Percentiles rank a stretch among this genome's conserved stretches.
These are phyloP conservation scores for Brachyptera putata DNA, from an alignment of 2,888 invertebrate genomes.

Conservation along the genomic window DNA sequence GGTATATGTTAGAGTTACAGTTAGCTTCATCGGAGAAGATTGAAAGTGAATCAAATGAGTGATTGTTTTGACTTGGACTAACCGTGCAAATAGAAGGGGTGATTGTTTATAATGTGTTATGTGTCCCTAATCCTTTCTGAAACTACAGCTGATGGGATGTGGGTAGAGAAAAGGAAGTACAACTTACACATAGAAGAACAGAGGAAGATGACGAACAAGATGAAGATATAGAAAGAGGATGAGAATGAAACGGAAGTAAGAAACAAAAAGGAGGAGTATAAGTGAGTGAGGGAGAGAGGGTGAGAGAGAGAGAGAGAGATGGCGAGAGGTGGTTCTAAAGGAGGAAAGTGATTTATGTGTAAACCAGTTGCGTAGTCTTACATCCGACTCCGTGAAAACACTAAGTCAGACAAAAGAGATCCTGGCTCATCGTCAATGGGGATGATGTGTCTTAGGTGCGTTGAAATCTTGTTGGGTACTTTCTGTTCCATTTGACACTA, in stretches of 20 bases:
- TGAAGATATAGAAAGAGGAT: not conserved
- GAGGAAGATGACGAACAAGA: not conserved
- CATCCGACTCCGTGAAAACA: conserved; percentile 14
- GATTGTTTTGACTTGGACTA: too few species aligned
- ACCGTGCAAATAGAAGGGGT: too few species aligned
- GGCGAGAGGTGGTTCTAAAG: too few species aligned
- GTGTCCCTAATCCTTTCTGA: too few species aligned
- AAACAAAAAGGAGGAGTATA: not conserved
- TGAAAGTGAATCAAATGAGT: too few species aligned
- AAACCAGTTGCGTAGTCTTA: conserved; percentile 17
- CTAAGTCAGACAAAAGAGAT: not conserved
- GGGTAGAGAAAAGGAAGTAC: not conserved
- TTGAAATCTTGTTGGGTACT: not conserved
- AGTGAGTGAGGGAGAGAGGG: not conserved
- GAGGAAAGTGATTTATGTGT: conserved; percentile 20
- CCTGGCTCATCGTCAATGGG: conserved; percentile 1
- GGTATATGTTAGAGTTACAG: too few species aligned
- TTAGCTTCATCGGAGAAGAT: too few species aligned
- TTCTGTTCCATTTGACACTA: not conserved
- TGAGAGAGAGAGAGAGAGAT: not conserved
- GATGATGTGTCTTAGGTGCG: not conserved
- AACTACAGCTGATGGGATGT: too few species aligned
- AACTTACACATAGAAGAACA: not conserved
- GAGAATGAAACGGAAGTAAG: not conserved
- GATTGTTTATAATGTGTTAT: too few species aligned